Evolutionary conservation across 2,113 vertebrate species (phyloP).

Genomic region (Stigmatopora nigra): DNA sequence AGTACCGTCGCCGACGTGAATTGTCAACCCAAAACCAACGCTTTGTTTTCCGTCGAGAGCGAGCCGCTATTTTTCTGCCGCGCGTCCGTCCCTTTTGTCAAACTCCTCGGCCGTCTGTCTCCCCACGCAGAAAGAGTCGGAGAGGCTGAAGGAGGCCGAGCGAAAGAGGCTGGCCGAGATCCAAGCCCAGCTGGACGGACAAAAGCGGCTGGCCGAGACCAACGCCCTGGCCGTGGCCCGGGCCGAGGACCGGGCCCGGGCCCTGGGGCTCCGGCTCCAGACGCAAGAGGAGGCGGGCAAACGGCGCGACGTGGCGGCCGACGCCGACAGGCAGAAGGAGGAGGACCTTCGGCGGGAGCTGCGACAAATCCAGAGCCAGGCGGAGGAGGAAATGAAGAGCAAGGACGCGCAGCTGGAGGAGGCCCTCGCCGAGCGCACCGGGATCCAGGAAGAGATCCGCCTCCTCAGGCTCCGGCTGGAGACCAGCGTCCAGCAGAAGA

Average conservation of each 20-base stretch:
- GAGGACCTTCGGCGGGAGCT: slow-evolving; percentile 91
- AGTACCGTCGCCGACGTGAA: too few species aligned
- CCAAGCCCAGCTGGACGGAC: slow-evolving; percentile 88
- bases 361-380: slow-evolving; percentile 80
- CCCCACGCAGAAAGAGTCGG: slow-evolving; percentile 82
- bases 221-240: slow-evolving; percentile 85
- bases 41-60: too few species aligned
- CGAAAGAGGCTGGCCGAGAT: slow-evolving; percentile 82
- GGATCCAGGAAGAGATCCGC: slow-evolving; percentile 89
- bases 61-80: too few species aligned
- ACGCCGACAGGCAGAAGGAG: slow-evolving; percentile 87
- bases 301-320: slow-evolving; percentile 80
- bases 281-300: slow-evolving; percentile 87
- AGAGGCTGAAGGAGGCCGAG: slow-evolving; percentile 90
- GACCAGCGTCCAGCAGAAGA: slow-evolving; percentile 77
- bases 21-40: too few species aligned
- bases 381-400: slow-evolving; percentile 82
- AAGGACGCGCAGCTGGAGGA: slow-evolving; percentile 83
- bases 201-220: slow-evolving; percentile 86
- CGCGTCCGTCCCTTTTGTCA: too few species aligned
- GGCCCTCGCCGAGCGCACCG: slow-evolving; percentile 75
- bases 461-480: slow-evolving; percentile 85
- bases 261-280: slow-evolving; percentile 78
- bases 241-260: slow-evolving; percentile 80
- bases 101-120: slow-evolving; percentile 61